Conservation (phyloP, 2,888 invertebrate genomes). For the Linnaemya vulpina region DNA sequence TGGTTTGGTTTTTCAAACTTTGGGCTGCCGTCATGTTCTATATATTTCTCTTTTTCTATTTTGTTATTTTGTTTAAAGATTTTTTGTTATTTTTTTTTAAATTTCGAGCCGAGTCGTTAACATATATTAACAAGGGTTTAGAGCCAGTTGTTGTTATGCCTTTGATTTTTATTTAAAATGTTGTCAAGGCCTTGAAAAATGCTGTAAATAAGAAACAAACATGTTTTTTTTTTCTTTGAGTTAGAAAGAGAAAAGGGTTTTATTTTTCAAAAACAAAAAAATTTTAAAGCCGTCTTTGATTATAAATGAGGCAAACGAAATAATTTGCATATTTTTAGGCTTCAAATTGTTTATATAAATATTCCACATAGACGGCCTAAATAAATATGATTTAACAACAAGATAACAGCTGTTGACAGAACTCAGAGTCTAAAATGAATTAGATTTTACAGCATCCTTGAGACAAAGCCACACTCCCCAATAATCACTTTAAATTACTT, state of each 20-base stretch:
- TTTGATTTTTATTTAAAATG: slow-evolving; percentile 63
- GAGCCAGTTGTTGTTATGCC: slow-evolving; percentile 55
- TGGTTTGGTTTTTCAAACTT: slow-evolving; percentile 24
- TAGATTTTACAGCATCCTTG: not conserved
- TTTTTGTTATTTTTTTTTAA: slow-evolving; percentile 23
- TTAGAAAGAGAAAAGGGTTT: not conserved
- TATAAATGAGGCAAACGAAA: not conserved
- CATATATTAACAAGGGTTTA: slow-evolving; percentile 71
- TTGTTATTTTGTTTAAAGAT: slow-evolving; percentile 6
- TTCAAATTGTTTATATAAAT: not conserved
- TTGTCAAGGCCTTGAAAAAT: slow-evolving; percentile 40
- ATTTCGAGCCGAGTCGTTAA: slow-evolving; percentile 67
- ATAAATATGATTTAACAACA: slow-evolving; percentile 6
- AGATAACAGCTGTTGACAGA: slow-evolving; percentile 14
- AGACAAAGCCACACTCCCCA: not conserved
- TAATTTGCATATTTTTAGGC: slow-evolving; percentile 51
- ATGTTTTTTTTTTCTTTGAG: slow-evolving; percentile 19
- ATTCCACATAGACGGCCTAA: not conserved
- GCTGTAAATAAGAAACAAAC: slow-evolving; percentile 14
- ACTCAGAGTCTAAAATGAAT: not conserved
- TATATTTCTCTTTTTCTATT: slow-evolving; percentile 15
- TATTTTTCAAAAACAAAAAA: not conserved
- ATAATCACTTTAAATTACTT: too few species aligned
- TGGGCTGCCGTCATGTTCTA: slow-evolving; percentile 22
- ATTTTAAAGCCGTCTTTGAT: not conserved